Percentiles rank a stretch among this genome's conserved stretches.
Conservation (phyloP, 2,113 vertebrate species). For the Neopipo cinnamomea region DNA sequence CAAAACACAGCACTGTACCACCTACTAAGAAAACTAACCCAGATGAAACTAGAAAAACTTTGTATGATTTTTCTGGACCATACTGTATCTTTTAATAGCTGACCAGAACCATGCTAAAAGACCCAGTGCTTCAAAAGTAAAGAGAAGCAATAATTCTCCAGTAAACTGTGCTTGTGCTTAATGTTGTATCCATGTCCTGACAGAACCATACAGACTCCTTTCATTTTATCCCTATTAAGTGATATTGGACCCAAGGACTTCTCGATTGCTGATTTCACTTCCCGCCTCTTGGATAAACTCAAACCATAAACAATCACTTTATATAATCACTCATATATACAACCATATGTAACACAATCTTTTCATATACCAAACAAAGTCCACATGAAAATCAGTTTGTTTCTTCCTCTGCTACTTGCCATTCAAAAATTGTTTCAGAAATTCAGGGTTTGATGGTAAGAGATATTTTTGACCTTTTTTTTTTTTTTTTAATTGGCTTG, state of each 20-base stretch:
- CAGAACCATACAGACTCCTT: neutral
- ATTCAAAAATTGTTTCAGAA: neutral
- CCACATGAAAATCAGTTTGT: neutral
- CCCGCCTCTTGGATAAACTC: neutral
- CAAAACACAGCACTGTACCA: neutral
- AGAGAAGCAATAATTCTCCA: neutral
- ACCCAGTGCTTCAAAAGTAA: neutral
- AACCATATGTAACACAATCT: neutral
- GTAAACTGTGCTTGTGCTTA: neutral
- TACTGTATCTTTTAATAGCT: neutral
- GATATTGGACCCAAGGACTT: neutral
- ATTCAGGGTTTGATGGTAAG: neutral
- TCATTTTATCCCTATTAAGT: neutral
- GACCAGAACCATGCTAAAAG: neutral
- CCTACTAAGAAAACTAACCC: neutral
- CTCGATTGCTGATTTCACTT: neutral
- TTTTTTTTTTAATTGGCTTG: neutral
- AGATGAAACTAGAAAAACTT: neutral
- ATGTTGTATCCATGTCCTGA: neutral
- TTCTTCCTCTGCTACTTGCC: neutral
- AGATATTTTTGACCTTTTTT: neutral
- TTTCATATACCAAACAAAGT: neutral
- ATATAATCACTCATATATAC: neutral
- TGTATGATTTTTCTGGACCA: neutral
- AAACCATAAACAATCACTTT: neutral